Evolutionary conservation across 2,888 invertebrate genomes (phyloP), one percentile per base, ranked within the genome.

Genomic region (Agrochola macilenta): DNA sequence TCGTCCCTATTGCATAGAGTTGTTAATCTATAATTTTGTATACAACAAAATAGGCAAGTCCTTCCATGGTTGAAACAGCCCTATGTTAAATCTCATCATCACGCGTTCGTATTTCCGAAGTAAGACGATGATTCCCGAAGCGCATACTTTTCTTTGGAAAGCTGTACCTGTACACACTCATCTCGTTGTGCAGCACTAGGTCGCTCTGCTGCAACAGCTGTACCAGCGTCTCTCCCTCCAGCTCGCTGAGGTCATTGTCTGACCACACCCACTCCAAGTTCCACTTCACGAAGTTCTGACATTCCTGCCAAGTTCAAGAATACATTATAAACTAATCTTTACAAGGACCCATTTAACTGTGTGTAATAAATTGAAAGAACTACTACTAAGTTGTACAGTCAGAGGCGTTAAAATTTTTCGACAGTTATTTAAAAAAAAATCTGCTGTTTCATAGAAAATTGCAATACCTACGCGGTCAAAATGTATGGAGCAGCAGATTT

Each of bases 161-260:
- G 11, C 35, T 35, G 63, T 69, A 98, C 97, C 97, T 95, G 93
- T 98, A 99, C 14, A 99, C 96, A 66, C 98, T 97, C 97, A 98
- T 98, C 97, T 99, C 99, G 94, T 99, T 99, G 90, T 98, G 97
- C 78, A 99, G 97, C 61, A 99, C 99, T 20, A 99, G 96, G 94
- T 99, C 99, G 90, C 98, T 98, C 93, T 99, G 98, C 92, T 98
- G 98, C 87, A 99, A 94, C 87, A 99, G 95, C 72, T 97, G 97
- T 64, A 98, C 97, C 81, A 99, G 96, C 58, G 98, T 97, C 85
- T 99, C 98, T 0, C 98, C 97, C 91, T 99, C 99, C 92, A 99
- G 97, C 91, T 98, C 98, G 1, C 97, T 97, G 93, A 99, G 98
- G 92, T 99, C 99, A 46, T 89, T 88, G 65, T 98, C 98, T 74